Evolutionary conservation across 2,797 vertebrate genomes (phyloP).

Genomic region (Syngnathus rostellatus): DNA sequence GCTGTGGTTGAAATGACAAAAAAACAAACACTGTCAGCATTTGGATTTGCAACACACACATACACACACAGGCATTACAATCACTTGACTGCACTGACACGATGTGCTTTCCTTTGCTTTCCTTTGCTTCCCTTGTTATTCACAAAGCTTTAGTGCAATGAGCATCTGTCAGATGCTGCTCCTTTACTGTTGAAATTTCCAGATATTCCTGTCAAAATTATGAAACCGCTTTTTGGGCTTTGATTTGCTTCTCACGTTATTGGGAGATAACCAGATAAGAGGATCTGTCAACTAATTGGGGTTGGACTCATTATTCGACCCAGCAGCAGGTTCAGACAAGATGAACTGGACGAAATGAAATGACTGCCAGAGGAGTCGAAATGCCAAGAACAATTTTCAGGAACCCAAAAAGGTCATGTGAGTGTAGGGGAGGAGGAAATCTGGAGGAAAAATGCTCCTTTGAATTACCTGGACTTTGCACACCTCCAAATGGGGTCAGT

Average conservation of each 20-base stretch:
- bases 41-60: background rate
- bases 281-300: background rate
- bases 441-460: background rate
- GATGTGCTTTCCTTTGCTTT: background rate
- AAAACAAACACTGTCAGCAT: background rate
- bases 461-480: background rate
- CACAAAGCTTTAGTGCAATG: background rate
- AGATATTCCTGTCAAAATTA: background rate
- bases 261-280: background rate
- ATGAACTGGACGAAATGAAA: slow-evolving; percentile 2
- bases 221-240: background rate
- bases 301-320: background rate
- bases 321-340: background rate
- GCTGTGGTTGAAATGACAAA: background rate
- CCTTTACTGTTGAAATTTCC: background rate
- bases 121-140: background rate
- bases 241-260: background rate
- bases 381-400: slow-evolving; percentile 6
- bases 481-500: slow-evolving; percentile 1
- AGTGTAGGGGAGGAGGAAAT: background rate
- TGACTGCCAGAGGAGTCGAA: background rate
- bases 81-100: background rate
- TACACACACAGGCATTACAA: background rate
- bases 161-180: background rate
- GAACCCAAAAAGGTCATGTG: slow-evolving; percentile 2